phyloP scores from a whole-genome alignment of 2,888 invertebrate genomes.

The Brassicogethes aeneus region DNA sequence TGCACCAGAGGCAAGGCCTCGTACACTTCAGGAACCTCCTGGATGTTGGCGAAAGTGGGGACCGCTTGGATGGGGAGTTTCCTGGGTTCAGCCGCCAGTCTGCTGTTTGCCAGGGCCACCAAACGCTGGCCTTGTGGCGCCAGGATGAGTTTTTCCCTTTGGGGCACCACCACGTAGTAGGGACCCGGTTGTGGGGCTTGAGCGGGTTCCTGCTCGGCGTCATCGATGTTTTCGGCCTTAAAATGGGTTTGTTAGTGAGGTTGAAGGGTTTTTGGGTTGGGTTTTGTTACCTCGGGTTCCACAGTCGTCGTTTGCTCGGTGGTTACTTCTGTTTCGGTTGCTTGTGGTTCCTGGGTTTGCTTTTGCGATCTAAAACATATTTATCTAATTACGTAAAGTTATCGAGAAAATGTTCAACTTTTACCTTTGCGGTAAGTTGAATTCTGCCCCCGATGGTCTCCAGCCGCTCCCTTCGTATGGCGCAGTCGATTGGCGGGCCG shows the following conservation, averaged over 20 bases:
- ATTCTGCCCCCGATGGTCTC: slow-evolving; percentile 41
- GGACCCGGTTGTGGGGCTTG: slow-evolving; percentile 11
- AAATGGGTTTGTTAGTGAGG: no score
- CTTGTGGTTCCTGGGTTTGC: no score
- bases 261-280: no score
- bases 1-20: slow-evolving; percentile 10
- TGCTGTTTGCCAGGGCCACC: slow-evolving; percentile 10
- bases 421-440: slow-evolving; percentile 32
- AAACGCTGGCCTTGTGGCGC: no score
- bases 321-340: no score
- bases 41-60: slow-evolving; percentile 20
- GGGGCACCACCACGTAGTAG: slow-evolving; percentile 27
- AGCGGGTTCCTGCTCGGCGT: slow-evolving; percentile 6
- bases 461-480: slow-evolving; percentile 42
- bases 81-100: slow-evolving; percentile 17
- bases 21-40: slow-evolving; percentile 8
- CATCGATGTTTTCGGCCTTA: slow-evolving; percentile 9
- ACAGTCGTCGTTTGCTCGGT: no score
- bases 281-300: no score
- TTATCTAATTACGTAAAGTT: neutral
- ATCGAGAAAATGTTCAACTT: no score
- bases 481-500: slow-evolving; percentile 17
- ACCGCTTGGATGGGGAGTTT: slow-evolving; percentile 21
- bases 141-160: slow-evolving; percentile 27
- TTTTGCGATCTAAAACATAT: neutral